Percentiles rank a stretch among this genome's conserved stretches.
These are phyloP conservation scores for Festucalex cinctus DNA, from an alignment of 2,113 vertebrate species.

Conservation along the genomic window DNA sequence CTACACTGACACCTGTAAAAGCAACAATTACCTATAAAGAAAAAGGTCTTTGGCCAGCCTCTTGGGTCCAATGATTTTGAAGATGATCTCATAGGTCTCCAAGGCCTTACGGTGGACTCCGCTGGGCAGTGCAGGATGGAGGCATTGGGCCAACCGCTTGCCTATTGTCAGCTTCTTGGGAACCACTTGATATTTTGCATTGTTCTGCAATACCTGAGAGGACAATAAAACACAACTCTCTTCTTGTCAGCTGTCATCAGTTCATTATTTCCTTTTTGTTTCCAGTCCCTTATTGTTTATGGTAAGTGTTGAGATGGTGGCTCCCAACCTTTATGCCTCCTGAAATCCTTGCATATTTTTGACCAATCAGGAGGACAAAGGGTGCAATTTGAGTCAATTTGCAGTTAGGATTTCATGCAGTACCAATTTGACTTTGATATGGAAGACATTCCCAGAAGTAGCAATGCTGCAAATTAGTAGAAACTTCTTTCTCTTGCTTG, in stretches of 20 bases:
- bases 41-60: slow-evolving; percentile 98
- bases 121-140: slow-evolving; percentile 95
- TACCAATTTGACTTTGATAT: too few relatives aligned
- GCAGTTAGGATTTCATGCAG: too few relatives aligned
- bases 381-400: too few relatives aligned
- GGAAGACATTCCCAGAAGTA: too few relatives aligned
- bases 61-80: slow-evolving; percentile 99
- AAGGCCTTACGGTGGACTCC: slow-evolving; percentile 98
- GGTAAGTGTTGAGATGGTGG: neutral
- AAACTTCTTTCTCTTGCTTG: too few relatives aligned
- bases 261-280: too few relatives aligned
- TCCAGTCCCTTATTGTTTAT: too few relatives aligned
- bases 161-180: slow-evolving; percentile 96
- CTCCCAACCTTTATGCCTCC: too few relatives aligned
- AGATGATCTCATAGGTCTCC: slow-evolving; percentile 98
- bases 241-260: neutral
- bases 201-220: slow-evolving; percentile 91
- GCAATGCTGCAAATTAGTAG: too few relatives aligned
- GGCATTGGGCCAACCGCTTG: slow-evolving; percentile 94
- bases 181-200: slow-evolving; percentile 96
- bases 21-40: slow-evolving; percentile 86
- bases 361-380: too few relatives aligned
- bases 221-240: neutral
- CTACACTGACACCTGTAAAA: neutral
- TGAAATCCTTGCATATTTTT: too few relatives aligned